phyloP scores from a whole-genome alignment of 1,140 invertebrate genomes.

The Tetraneura akinire region DNA sequence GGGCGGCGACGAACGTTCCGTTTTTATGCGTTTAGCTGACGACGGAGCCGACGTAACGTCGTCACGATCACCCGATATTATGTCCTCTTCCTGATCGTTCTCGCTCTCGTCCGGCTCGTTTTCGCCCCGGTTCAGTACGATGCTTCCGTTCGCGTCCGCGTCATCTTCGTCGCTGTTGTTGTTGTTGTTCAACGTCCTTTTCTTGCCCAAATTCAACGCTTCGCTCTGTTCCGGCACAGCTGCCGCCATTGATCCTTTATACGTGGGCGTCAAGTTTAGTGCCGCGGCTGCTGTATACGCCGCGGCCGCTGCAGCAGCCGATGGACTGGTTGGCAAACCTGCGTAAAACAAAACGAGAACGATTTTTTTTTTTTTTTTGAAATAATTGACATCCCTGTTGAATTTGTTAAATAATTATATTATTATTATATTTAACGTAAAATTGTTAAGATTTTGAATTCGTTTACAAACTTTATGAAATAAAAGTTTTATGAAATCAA shows the following conservation, averaged over 20 bases:
- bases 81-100: background rate
- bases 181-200: conserved; percentile 29
- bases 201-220: conserved; percentile 41
- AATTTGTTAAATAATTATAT: too few relatives aligned
- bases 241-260: background rate
- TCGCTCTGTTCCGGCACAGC: conserved; percentile 32
- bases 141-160: background rate
- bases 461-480: too few relatives aligned
- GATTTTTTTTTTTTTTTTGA: background rate
- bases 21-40: conserved; percentile 16
- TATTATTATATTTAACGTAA: too few relatives aligned
- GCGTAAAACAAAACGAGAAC: background rate
- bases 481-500: too few relatives aligned
- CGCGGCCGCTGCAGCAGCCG: background rate
- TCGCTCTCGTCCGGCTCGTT: background rate
- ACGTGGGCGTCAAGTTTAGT: conserved; percentile 14
- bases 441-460: too few relatives aligned
- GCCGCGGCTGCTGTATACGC: conserved; percentile 15
- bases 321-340: conserved; percentile 12
- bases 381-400: too few relatives aligned
- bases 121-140: too few relatives aligned
- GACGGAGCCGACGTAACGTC: background rate
- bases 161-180: conserved; percentile 54
- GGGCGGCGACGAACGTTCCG: conserved; percentile 19
- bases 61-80: too few relatives aligned